Conservation (phyloP, 1,140 invertebrate genomes). For the Lasioglossum baleicum region DNA sequence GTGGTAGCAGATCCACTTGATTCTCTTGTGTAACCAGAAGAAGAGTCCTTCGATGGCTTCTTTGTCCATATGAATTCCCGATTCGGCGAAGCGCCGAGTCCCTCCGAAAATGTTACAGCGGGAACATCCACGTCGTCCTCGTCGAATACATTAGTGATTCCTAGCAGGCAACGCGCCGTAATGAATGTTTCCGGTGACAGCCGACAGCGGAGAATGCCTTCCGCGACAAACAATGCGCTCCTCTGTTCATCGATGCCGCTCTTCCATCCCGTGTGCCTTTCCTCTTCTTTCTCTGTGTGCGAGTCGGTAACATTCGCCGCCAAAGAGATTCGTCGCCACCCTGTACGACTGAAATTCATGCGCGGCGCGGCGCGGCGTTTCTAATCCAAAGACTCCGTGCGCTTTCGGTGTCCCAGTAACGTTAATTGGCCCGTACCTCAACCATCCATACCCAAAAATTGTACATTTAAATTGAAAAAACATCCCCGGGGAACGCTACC, state of each 20-base stretch:
- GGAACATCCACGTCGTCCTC: constrained; percentile 41
- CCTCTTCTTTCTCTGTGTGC: constrained; percentile 36
- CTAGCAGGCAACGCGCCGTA: constrained; percentile 69
- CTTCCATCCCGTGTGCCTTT: constrained; percentile 45
- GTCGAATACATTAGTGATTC: constrained; percentile 74
- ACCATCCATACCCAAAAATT: neutral
- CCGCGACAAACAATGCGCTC: constrained; percentile 75
- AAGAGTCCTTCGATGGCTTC: constrained; percentile 46
- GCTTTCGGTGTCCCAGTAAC: neutral
- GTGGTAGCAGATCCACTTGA: constrained; percentile 17
- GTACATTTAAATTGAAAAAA: neutral
- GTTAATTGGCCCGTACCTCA: constrained; percentile 25
- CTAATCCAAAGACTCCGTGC: neutral
- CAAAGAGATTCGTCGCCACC: constrained; percentile 48
- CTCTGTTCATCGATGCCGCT: constrained; percentile 60
- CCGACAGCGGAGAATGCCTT: constrained; percentile 69
- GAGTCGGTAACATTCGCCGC: constrained; percentile 52
- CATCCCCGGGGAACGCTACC: no score
- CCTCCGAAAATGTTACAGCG: constrained; percentile 47
- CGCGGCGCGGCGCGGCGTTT: neutral
- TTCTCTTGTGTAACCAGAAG: constrained; percentile 48
- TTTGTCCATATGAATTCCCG: constrained; percentile 68
- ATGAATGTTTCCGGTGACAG: constrained; percentile 77
- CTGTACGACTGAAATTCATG: constrained; percentile 54
- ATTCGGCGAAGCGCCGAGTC: constrained; percentile 65